Conservation (phyloP, 2,888 invertebrate genomes). For the Serrognathus titanus region DNA sequence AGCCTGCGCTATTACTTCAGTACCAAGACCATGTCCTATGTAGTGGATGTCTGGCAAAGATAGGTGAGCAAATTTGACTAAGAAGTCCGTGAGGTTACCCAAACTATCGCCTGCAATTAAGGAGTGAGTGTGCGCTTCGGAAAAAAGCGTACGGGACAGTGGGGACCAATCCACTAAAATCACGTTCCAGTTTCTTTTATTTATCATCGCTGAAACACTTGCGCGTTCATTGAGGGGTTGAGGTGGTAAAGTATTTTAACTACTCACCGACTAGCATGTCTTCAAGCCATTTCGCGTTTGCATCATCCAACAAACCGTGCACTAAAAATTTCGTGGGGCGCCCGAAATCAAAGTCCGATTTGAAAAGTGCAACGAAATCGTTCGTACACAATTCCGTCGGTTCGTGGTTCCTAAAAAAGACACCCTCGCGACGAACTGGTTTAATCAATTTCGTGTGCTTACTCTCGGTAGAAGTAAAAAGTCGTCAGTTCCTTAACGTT, state of each 20-base stretch:
- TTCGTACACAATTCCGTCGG: constrained; percentile 28
- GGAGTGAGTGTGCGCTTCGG: constrained; percentile 50
- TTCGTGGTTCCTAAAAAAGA: constrained; percentile 14
- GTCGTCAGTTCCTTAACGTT: constrained; percentile 32
- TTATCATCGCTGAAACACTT: constrained; percentile 35
- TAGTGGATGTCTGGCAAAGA: constrained; percentile 43
- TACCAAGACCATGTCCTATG: constrained; percentile 55
- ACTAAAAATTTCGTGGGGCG: constrained; percentile 39
- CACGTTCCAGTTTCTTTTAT: constrained; percentile 45
- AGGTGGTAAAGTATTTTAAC: neutral
- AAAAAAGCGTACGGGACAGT: constrained; percentile 51
- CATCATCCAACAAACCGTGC: constrained; percentile 42
- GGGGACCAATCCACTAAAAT: constrained; percentile 56
- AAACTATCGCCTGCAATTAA: constrained; percentile 48
- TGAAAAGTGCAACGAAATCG: constrained; percentile 26
- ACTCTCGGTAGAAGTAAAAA: constrained; percentile 38
- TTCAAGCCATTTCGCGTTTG: constrained; percentile 37
- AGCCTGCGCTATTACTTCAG: constrained; percentile 52
- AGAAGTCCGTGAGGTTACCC: constrained; percentile 37
- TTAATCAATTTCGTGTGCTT: constrained; percentile 21
- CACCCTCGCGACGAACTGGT: neutral
- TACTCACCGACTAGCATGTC: constrained; percentile 40
- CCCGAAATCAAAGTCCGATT: constrained; percentile 33
- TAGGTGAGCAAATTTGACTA: constrained; percentile 28
- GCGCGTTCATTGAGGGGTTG: neutral